Evolutionary conservation across 2,113 vertebrate genomes (phyloP), one percentile per base, ranked within the genome.

Genomic region (Clarias batrachus): DNA sequence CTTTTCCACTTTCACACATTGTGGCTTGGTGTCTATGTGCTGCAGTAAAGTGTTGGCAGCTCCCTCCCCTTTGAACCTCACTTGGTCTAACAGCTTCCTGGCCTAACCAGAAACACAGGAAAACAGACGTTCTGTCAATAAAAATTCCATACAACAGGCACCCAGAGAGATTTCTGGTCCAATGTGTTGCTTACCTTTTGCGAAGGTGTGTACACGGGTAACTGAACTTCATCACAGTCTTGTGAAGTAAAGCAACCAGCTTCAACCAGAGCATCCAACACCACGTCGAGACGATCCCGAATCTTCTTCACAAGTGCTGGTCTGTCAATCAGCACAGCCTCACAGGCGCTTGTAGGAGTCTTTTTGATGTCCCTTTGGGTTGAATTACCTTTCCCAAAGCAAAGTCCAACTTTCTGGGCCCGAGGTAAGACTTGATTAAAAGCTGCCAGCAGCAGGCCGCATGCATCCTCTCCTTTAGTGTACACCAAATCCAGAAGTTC

Each of bases 191-290:
- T 91, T 92, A 97, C 96, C 96, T 95, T 94, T 87, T 97, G 96
- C 30, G 95, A 94, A 1, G 95, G 91, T 0, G 96, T 97, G 89
- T 94, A 91, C 79, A 96, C 89, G 1, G 96, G 94, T 63, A 96
- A 78, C 63, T 89, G 92, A 84, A 97, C 94, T 25, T 92, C 94
- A 25, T 96, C 92, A 71, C 93, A 94, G 27, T 97, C 96, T 2
- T 91, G 92, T 66, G 87, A 85, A 70, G 94, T 94, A 84, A 97
- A 91, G 80, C 93, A 92, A 30, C 94, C 94, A 0, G 52, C 89
- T 48, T 89, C 88, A 17, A 86, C 41, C 3, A 95, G 92, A 83
- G 88, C 88, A 52, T 93, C 83, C 12, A 97, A 87, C 65, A 93
- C 84, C 0, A 76, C 91, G 9, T 95, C 94, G 30, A 96, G 85